A percentile compares a stretch with the other conserved stretches of the same genome.
These are phyloP conservation scores for Rhagium mordax DNA, from an alignment of 2,888 invertebrate species.

Conservation along the genomic window DNA sequence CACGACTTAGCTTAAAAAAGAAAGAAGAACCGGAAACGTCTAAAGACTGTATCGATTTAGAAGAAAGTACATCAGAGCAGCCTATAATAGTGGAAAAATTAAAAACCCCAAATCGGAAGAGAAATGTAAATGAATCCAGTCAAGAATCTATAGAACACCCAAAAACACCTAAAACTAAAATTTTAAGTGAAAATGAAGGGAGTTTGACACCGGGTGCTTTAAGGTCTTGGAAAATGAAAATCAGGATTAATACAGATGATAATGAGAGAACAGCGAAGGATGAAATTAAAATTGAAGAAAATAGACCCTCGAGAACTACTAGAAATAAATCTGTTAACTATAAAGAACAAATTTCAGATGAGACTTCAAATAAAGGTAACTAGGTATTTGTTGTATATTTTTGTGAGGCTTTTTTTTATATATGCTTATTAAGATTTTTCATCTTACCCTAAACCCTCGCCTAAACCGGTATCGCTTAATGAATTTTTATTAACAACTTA, in stretches of 20 bases:
- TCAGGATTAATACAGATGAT: conserved; percentile 43
- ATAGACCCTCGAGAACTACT: conserved; percentile 8
- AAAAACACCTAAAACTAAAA: conserved; percentile 1
- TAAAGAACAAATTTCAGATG: conserved; percentile 16
- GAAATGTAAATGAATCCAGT: conserved; percentile 49
- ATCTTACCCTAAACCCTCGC: no score
- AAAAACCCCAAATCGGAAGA: conserved; percentile 67
- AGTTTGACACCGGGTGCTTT: conserved; percentile 32
- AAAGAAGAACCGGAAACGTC: conserved; percentile 15
- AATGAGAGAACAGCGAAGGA: conserved; percentile 30
- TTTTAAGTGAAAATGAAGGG: background rate
- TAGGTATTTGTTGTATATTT: background rate
- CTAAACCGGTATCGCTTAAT: no score
- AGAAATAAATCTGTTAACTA: background rate
- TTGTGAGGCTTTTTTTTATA: no score
- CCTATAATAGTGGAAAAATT: conserved; percentile 29
- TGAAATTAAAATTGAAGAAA: conserved; percentile 34
- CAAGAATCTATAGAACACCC: conserved; percentile 15
- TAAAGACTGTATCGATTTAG: background rate
- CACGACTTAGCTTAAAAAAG: conserved; percentile 30
- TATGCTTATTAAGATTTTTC: no score
- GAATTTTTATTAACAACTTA: no score
- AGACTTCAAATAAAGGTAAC: conserved; percentile 11
- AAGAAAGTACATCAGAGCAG: background rate
- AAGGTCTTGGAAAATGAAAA: conserved; percentile 54